phyloP scores from a whole-genome alignment of 2,888 invertebrate species.

The Silvanus unidentatus region DNA sequence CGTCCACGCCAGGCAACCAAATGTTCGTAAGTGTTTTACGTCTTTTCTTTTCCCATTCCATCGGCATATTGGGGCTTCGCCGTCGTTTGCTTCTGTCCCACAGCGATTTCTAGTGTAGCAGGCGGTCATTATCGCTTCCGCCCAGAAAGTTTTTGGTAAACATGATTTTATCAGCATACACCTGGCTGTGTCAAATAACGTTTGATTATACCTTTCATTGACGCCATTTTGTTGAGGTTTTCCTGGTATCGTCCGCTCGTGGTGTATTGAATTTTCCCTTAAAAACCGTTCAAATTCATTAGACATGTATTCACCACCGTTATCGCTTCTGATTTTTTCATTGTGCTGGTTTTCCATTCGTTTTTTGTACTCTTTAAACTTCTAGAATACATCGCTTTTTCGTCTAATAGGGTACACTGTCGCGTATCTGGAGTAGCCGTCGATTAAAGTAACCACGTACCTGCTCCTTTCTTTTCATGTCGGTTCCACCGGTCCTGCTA shows the following conservation, averaged over 20 bases:
- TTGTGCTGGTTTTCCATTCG: conserved; percentile 29
- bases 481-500: no score
- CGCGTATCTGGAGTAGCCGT: no score
- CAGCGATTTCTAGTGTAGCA: conserved; percentile 1
- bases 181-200: conserved; percentile 21
- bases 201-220: conserved; percentile 21
- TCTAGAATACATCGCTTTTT: no score
- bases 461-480: no score
- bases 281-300: conserved; percentile 20
- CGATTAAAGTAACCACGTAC: no score
- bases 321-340: conserved; percentile 24
- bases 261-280: conserved; percentile 25
- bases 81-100: background rate
- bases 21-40: background rate
- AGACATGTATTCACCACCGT: conserved; percentile 18
- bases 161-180: conserved; percentile 16
- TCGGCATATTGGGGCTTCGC: background rate
- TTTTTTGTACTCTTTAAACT: background rate
- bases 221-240: conserved; percentile 30
- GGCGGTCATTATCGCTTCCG: conserved; percentile 8
- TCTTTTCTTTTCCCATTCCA: background rate
- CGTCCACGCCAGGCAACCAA: background rate
- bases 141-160: conserved; percentile 10
- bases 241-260: conserved; percentile 18
- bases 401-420: no score